Conservation (phyloP, 2,797 vertebrate species). For the Pseudotriccus pelzelni region DNA sequence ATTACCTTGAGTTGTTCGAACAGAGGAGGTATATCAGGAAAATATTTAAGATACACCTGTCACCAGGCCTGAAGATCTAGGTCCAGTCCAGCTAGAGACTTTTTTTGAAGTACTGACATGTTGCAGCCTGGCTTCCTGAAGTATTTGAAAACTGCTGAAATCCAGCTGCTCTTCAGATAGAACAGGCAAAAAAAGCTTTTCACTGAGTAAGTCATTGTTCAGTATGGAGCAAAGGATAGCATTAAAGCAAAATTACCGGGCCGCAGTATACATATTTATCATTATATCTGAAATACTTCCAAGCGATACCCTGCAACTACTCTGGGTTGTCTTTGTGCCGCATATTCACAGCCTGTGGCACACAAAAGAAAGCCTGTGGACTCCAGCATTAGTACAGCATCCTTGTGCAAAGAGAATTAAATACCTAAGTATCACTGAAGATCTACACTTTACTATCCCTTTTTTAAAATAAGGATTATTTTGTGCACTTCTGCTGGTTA, state of each 20-base stretch:
- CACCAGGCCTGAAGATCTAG: background rate
- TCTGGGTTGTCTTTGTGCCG: background rate
- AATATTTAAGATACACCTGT: background rate
- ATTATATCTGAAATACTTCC: background rate
- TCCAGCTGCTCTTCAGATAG: background rate
- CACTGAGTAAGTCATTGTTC: background rate
- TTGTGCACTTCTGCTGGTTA: background rate
- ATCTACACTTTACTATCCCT: background rate
- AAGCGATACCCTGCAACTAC: background rate
- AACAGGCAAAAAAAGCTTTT: background rate
- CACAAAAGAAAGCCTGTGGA: background rate
- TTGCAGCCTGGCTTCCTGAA: background rate
- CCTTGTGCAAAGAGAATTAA: background rate
- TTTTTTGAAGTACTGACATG: background rate
- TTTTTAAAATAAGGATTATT: background rate
- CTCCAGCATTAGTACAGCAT: background rate
- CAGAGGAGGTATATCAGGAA: slow-evolving; percentile 18
- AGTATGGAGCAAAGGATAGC: background rate
- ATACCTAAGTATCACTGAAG: background rate
- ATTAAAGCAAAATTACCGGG: background rate
- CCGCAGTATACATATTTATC: background rate
- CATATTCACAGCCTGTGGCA: background rate
- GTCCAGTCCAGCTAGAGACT: background rate
- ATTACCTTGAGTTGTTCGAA: slow-evolving; percentile 20
- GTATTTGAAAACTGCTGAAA: background rate